Conservation (phyloP, 2,888 invertebrate species). For the Phyllotreta striolata region DNA sequence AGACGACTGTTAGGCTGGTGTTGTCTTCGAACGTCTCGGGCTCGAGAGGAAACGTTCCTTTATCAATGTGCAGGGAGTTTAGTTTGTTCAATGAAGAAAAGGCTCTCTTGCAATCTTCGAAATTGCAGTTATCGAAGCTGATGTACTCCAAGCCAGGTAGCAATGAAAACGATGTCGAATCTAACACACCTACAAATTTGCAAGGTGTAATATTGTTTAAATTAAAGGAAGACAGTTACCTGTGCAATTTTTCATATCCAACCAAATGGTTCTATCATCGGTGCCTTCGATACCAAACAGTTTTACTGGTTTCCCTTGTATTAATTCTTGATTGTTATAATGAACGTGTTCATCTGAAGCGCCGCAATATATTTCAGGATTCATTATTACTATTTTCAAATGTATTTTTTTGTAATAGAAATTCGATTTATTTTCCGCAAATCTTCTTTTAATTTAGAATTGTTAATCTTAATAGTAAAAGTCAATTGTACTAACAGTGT, state of each 20-base stretch:
- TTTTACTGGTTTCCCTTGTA: constrained; percentile 17
- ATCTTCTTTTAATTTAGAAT: too few species aligned
- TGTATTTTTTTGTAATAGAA: too few species aligned
- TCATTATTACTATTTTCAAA: constrained; percentile 5
- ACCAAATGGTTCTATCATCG: constrained; percentile 20
- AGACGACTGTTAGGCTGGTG: constrained; percentile 13
- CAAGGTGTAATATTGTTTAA: neutral
- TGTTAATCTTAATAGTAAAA: too few species aligned
- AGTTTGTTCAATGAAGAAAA: constrained; percentile 14
- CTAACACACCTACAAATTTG: constrained; percentile 17
- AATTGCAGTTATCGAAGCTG: constrained; percentile 16
- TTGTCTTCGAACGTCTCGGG: constrained; percentile 18
- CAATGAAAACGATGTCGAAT: constrained; percentile 21
- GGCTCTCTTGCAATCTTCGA: constrained; percentile 8
- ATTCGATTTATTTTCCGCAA: too few species aligned
- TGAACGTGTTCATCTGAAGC: constrained; percentile 22
- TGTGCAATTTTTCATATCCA: constrained; percentile 25
- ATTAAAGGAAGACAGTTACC: constrained; percentile 6
- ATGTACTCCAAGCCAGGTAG: constrained; percentile 18
- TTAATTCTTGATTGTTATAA: constrained; percentile 20
- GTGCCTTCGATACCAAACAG: constrained; percentile 17
- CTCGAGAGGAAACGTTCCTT: constrained; percentile 21
- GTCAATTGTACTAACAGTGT: too few species aligned
- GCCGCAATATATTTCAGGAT: constrained; percentile 13
- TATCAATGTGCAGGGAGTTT: constrained; percentile 8